These are phyloP conservation scores for Chaetops frenatus DNA, from an alignment of 2,113 vertebrate species.

Conservation along the genomic window DNA sequence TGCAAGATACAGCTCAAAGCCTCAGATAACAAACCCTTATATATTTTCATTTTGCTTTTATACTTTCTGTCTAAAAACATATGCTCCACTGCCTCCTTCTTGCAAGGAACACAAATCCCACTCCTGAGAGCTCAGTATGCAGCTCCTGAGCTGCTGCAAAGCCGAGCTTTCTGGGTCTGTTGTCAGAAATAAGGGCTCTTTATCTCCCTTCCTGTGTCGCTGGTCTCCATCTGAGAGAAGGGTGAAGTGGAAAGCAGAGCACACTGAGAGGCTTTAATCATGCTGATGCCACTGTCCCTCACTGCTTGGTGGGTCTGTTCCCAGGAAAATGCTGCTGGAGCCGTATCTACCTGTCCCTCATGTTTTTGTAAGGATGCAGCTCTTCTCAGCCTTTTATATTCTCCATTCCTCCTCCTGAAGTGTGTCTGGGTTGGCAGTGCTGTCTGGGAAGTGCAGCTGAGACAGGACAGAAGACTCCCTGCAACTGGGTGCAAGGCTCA, in stretches of 20 bases:
- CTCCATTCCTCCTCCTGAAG: neutral
- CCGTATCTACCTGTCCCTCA: neutral
- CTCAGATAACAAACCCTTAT: neutral
- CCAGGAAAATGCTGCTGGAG: neutral
- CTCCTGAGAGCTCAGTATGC: neutral
- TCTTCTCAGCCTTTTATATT: neutral
- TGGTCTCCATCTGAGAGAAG: neutral
- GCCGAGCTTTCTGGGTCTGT: neutral
- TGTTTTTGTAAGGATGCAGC: neutral
- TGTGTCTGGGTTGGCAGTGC: neutral
- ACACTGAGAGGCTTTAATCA: neutral
- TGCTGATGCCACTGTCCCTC: accelerated
- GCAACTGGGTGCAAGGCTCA: neutral
- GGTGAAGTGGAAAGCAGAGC: neutral
- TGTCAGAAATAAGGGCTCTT: neutral
- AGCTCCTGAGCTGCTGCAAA: neutral
- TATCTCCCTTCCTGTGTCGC: neutral
- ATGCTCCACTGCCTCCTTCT: neutral
- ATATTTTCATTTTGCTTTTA: neutral
- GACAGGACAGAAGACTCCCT: neutral
- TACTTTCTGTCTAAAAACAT: neutral
- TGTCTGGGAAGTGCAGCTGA: neutral
- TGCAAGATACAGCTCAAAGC: neutral
- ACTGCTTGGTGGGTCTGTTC: neutral
- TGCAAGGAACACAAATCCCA: neutral